Base-by-base conservation (phyloP, 92 coral and sea anemone species). In the Palythoa heliodiscus region DNA sequence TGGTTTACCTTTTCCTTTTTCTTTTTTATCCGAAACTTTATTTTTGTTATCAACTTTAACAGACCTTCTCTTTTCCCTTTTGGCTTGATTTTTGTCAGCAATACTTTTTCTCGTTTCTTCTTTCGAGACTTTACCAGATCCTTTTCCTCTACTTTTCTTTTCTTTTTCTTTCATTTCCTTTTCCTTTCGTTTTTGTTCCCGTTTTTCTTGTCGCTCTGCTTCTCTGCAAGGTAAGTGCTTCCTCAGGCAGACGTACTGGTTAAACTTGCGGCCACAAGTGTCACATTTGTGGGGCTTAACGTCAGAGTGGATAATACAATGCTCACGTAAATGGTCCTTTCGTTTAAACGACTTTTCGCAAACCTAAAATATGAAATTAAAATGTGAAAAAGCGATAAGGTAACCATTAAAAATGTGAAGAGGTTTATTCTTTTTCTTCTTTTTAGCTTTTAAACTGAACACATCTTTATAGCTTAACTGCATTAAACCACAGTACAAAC, bases 311-410 rank as follows among this genome's bases (percentile, higher is more conserved):
- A 93, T 93, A 22, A 88, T 60, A 14, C 77, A 63, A 85, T 93
- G 96, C 11, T 88, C 86, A 23, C 87, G 88, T 40, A 93, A 86
- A 78, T 93, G 96, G 70, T 93, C 93, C 50, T 84, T 88, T 23
- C 96, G 87, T 76, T 93, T 93, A 78, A 93, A 93, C 16, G 89
- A 91, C 86, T 93, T 93, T 3, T 92, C 96, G 75, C 96, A 93
- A 17, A 91, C 92, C 96, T 93, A 75, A 47, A 68, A 85, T 14
- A 63, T 50, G 23, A 39, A 13, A 22, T 7, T 25, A n/a, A 25
- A 20, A 57, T 55, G 39, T 71, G 53, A 69, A 71, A 71, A 71
- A 43, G 50, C 50, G 50, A 43, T 8, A 43, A 43, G 6, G 7
- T 43, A 43, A 43, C 6, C 50, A 43, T 8, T 43, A 8, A 43